Evolutionary conservation across 1,140 invertebrate species (phyloP).

Genomic region (Diploscapter pachys): DNA sequence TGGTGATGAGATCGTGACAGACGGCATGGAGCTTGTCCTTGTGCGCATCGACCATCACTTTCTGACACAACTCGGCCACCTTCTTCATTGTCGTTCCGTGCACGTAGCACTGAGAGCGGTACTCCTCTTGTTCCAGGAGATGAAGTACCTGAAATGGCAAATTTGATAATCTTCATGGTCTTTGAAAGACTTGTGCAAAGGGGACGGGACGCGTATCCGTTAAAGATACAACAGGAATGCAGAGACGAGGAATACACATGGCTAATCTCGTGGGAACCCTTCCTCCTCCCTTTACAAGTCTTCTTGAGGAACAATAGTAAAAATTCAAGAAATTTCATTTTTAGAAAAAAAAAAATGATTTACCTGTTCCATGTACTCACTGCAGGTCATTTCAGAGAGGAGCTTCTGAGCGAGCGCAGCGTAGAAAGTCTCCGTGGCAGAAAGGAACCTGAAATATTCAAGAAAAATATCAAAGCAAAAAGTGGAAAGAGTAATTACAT

Average conservation of each 20-base stretch:
- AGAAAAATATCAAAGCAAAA: too few relatives aligned
- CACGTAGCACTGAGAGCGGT: conserved; percentile 23
- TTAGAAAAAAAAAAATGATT: conserved; percentile 6
- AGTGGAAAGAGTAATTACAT: too few relatives aligned
- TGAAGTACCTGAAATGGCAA: conserved; percentile 38
- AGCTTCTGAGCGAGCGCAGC: conserved; percentile 37
- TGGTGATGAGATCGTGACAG: conserved; percentile 28
- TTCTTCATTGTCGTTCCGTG: conserved; percentile 25
- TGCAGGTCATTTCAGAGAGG: conserved; percentile 41
- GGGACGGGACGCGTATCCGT: not conserved
- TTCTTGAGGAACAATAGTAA: not conserved
- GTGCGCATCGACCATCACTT: conserved; percentile 37
- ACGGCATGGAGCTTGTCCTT: conserved; percentile 37
- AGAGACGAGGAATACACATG: too few relatives aligned
- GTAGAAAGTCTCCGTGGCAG: conserved; percentile 41
- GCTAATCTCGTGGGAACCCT: too few relatives aligned
- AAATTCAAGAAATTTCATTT: not conserved
- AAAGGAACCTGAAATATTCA: conserved; percentile 35
- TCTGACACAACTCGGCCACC: conserved; percentile 34
- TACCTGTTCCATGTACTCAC: conserved; percentile 46
- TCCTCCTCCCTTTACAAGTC: too few relatives aligned
- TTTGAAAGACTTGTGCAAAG: not conserved
- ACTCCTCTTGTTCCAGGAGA: conserved; percentile 43
- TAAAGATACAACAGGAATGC: not conserved
- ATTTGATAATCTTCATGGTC: conserved; percentile 19